Conservation (phyloP, 2,888 invertebrate genomes). For the Tiliacea citrago region DNA sequence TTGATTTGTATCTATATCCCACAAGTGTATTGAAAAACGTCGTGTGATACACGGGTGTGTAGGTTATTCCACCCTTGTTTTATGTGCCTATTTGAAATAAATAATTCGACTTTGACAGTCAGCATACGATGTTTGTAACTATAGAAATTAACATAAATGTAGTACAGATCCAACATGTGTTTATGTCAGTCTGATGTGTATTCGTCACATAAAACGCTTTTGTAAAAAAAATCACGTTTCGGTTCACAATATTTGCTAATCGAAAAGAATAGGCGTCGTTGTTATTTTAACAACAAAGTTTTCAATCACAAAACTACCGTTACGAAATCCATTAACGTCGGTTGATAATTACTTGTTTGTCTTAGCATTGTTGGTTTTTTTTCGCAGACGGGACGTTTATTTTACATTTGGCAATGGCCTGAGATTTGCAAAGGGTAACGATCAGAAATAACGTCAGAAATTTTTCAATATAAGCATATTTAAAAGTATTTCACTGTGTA, state of each 20-base stretch:
- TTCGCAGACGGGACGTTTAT: slow-evolving; percentile 20
- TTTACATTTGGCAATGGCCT: not conserved
- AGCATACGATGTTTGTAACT: slow-evolving; percentile 12
- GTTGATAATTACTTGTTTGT: slow-evolving; percentile 26
- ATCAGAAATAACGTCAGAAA: too few relatives aligned
- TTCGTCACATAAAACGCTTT: slow-evolving; percentile 55
- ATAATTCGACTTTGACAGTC: too few relatives aligned
- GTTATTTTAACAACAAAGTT: slow-evolving; percentile 39
- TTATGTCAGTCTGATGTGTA: slow-evolving; percentile 18
- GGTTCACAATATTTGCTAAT: slow-evolving; percentile 36
- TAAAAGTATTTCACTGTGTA: too few relatives aligned
- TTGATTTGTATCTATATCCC: too few relatives aligned
- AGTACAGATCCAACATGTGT: slow-evolving; percentile 10
- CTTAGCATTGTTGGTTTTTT: slow-evolving; percentile 34
- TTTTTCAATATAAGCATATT: too few relatives aligned
- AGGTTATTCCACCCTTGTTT: too few relatives aligned
- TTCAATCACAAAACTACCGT: slow-evolving; percentile 34
- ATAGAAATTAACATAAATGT: slow-evolving; percentile 30
- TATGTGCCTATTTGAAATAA: too few relatives aligned
- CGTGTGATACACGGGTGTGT: too few relatives aligned
- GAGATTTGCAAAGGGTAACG: too few relatives aligned
- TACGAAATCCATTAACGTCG: slow-evolving; percentile 26
- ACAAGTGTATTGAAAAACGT: too few relatives aligned
- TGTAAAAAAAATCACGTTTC: slow-evolving; percentile 30
- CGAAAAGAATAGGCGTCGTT: slow-evolving; percentile 40